These are phyloP conservation scores for Prionailurus viverrinus DNA, from an alignment of 2,113 vertebrate species.

Conservation along the genomic window DNA sequence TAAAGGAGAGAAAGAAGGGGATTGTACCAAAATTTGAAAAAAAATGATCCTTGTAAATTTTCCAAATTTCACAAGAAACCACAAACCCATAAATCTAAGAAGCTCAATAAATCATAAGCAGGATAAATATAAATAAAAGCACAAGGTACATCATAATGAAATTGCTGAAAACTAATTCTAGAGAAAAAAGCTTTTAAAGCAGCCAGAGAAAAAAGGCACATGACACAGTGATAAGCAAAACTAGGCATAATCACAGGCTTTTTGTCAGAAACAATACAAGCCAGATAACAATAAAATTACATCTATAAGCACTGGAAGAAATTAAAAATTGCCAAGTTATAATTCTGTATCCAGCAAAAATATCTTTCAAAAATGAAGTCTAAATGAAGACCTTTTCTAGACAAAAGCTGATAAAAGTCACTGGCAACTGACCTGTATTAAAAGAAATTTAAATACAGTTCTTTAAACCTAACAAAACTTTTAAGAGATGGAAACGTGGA, in stretches of 20 bases:
- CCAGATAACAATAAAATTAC: neutral
- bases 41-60: neutral
- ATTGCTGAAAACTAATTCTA: neutral
- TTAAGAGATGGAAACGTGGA: neutral
- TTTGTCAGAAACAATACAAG: neutral
- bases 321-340: neutral
- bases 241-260: neutral
- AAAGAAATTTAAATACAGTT: neutral
- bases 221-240: neutral
- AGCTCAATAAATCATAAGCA: neutral
- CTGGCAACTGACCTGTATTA: neutral
- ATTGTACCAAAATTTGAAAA: neutral
- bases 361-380: neutral
- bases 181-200: neutral
- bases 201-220: neutral
- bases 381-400: neutral
- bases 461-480: neutral
- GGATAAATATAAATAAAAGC: neutral
- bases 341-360: neutral
- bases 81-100: neutral
- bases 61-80: neutral
- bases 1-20: neutral
- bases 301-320: neutral
- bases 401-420: neutral
- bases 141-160: neutral